Evolutionary conservation across 2,888 invertebrate species (phyloP).

Genomic region (Diarsia brunnea): DNA sequence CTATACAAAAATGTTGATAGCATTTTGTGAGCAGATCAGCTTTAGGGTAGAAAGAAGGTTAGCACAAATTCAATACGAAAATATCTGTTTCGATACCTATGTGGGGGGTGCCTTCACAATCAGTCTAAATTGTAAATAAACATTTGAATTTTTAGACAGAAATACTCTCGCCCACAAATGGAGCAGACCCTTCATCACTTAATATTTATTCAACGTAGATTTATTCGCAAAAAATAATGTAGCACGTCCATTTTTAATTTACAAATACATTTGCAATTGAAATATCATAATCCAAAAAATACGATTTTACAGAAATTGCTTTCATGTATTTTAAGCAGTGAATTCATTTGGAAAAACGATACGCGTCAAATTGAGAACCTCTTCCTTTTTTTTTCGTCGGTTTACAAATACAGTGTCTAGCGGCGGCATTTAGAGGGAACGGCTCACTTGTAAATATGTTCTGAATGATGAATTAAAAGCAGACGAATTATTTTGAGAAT

Average conservation of each 20-base stretch:
- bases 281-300: slow-evolving; percentile 55
- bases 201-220: slow-evolving; percentile 49
- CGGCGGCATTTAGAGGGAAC: background rate
- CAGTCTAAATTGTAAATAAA: slow-evolving; percentile 8
- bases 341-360: slow-evolving; percentile 28
- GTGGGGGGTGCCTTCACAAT: background rate
- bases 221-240: slow-evolving; percentile 43
- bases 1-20: background rate
- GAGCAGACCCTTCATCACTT: background rate
- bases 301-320: slow-evolving; percentile 33
- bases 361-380: background rate
- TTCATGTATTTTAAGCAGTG: slow-evolving; percentile 55
- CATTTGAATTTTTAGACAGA: slow-evolving; percentile 2
- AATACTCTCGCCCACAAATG: slow-evolving; percentile 7
- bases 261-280: slow-evolving; percentile 58
- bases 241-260: slow-evolving; percentile 49
- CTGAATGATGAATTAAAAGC: slow-evolving; percentile 8
- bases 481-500: background rate
- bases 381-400: background rate
- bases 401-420: slow-evolving; percentile 27
- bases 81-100: background rate
- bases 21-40: background rate
- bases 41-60: background rate
- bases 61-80: background rate
- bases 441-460: background rate